phyloP scores from a whole-genome alignment of 2,888 invertebrate genomes.

The Ectemnius lituratus region DNA sequence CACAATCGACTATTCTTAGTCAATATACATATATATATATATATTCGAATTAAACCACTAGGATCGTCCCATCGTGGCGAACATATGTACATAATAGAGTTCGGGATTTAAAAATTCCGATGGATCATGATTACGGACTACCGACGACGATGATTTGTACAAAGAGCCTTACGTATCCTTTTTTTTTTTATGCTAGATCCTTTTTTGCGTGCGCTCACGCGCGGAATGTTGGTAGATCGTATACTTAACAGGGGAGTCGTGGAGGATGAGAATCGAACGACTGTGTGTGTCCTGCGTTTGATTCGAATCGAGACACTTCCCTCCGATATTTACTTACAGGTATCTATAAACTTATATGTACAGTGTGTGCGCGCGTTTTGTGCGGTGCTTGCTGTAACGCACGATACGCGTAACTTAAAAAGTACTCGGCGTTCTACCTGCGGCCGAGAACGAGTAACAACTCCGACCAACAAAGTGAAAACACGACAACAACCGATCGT shows the following conservation, averaged over 20 bases:
- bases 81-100: slow-evolving; percentile 64
- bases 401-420: slow-evolving; percentile 7
- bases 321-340: not conserved
- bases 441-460: too few species aligned
- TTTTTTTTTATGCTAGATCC: slow-evolving; percentile 23
- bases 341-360: slow-evolving; percentile 11
- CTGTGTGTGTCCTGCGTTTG: slow-evolving; percentile 5
- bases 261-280: slow-evolving; percentile 21
- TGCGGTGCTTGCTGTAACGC: slow-evolving; percentile 25
- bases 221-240: slow-evolving; percentile 8
- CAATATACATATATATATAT: slow-evolving; percentile 57
- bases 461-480: too few species aligned
- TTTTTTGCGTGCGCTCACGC: slow-evolving; percentile 28
- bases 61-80: slow-evolving; percentile 57
- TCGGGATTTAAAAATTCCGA: slow-evolving; percentile 32
- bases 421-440: not conserved
- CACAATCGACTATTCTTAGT: slow-evolving; percentile 62
- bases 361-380: not conserved
- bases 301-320: slow-evolving; percentile 7
- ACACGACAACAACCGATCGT: too few species aligned
- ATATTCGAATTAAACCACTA: slow-evolving; percentile 61
- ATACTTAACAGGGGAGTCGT: slow-evolving; percentile 8
- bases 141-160: slow-evolving; percentile 62
- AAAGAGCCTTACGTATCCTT: slow-evolving; percentile 49
- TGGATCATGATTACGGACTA: slow-evolving; percentile 45